Percentiles rank a stretch among this genome's conserved stretches.
These are phyloP conservation scores for Stenodema calcarata DNA, from an alignment of 2,888 invertebrate genomes.

Conservation along the genomic window DNA sequence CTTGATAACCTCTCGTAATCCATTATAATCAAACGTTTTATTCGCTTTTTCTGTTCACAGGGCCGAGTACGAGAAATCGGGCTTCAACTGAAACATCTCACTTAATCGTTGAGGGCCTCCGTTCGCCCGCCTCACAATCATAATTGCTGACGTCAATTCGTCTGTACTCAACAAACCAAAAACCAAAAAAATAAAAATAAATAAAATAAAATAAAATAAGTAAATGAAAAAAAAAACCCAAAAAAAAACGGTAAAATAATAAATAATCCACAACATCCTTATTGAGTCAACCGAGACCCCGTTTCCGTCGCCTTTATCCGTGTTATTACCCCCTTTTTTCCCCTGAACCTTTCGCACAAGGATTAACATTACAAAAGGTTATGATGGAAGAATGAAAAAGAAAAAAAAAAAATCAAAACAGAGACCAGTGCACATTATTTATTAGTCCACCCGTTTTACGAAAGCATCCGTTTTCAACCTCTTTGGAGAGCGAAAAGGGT, in stretches of 20 bases:
- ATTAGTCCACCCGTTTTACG: not conserved
- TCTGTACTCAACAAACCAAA: not conserved
- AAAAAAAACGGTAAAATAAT: not conserved
- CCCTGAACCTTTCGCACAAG: not conserved
- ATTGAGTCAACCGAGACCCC: not conserved
- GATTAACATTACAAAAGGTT: not conserved
- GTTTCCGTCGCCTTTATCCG: not conserved
- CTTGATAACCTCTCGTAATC: no score
- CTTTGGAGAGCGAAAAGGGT: not conserved
- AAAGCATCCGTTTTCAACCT: not conserved
- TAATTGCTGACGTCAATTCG: conserved; percentile 29
- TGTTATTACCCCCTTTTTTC: not conserved
- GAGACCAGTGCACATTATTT: not conserved
- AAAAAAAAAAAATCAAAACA: not conserved
- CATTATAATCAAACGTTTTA: no score
- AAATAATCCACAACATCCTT: not conserved
- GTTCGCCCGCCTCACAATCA: not conserved
- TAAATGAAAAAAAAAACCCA: no score
- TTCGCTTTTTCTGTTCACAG: conserved; percentile 14
- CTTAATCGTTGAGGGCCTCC: not conserved
- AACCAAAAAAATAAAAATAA: not conserved
- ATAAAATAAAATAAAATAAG: no score
- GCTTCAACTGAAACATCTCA: not conserved
- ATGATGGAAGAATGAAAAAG: not conserved
- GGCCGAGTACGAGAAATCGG: conserved; percentile 22